Evolutionary conservation across 2,797 vertebrate genomes (phyloP).

Genomic region (Pithecia hirsuta): DNA sequence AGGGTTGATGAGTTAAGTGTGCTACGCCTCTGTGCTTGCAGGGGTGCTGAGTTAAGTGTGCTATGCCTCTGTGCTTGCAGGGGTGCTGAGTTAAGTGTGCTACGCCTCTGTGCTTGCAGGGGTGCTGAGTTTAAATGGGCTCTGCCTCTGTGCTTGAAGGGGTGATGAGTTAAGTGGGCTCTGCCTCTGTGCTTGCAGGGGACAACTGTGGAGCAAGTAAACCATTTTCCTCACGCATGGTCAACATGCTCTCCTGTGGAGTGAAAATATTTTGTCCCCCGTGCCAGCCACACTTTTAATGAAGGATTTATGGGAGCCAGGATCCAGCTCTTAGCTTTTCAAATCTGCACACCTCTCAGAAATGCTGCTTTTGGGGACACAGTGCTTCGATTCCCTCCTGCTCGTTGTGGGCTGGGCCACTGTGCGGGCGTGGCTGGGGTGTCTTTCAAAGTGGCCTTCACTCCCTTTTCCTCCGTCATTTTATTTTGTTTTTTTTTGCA

Average conservation of each 20-base stretch:
- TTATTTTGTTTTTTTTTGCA: not conserved
- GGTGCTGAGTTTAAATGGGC: too few species aligned
- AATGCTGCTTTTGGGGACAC: not conserved
- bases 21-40: too few species aligned
- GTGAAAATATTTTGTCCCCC: accelerated
- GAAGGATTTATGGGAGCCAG: not conserved
- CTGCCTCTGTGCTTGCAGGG: accelerated
- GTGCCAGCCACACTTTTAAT: not conserved
- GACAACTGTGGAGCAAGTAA: too few species aligned
- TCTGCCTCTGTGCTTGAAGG: not conserved
- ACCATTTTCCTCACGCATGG: accelerated
- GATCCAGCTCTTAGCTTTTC: not conserved
- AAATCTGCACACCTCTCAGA: not conserved
- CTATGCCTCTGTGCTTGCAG: accelerated
- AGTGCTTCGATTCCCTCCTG: not conserved
- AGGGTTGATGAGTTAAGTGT: too few species aligned
- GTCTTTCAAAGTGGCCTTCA: not conserved
- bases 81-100: too few species aligned
- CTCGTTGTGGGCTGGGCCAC: accelerated
- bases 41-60: accelerated
- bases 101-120: too few species aligned
- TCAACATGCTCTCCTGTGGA: accelerated
- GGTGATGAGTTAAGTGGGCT: accelerated
- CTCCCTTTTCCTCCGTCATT: accelerated
- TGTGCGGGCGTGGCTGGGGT: not conserved